These are phyloP conservation scores for Pachydiplax longipennis DNA, from an alignment of 2,888 invertebrate genomes.

Conservation along the genomic window DNA sequence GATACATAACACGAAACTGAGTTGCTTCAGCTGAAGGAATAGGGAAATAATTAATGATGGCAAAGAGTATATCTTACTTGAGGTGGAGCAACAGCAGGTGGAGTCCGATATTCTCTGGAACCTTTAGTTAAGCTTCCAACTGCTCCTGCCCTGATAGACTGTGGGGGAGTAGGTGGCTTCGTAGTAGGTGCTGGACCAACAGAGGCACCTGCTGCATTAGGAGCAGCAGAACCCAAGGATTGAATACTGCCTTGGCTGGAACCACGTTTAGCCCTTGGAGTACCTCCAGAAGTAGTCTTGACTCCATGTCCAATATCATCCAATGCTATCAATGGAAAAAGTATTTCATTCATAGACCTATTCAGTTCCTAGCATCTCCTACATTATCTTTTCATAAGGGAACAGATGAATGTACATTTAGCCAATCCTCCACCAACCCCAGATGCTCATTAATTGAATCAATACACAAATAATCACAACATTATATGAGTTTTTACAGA, in stretches of 20 bases:
- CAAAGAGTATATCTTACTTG: constrained; percentile 67
- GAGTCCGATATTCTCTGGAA: constrained; percentile 86
- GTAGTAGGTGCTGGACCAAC: constrained; percentile 91
- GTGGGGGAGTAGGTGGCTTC: constrained; percentile 95
- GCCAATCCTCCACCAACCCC: not conserved
- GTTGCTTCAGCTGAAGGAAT: not conserved
- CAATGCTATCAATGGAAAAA: constrained; percentile 66
- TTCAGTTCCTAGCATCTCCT: not conserved
- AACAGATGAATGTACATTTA: not conserved
- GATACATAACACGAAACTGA: too few relatives aligned
- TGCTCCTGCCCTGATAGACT: constrained; percentile 67
- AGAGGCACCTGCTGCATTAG: constrained; percentile 60
- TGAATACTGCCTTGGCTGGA: constrained; percentile 72
- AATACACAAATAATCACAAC: too few relatives aligned
- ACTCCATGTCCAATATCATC: constrained; percentile 96
- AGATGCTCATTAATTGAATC: too few relatives aligned
- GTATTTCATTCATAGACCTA: constrained; percentile 45
- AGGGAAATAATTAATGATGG: not conserved
- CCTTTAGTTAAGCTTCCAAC: constrained; percentile 65
- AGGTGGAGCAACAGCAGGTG: constrained; percentile 96
- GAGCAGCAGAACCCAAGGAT: constrained; percentile 54
- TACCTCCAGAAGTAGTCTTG: constrained; percentile 67
- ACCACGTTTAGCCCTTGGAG: constrained; percentile 78
- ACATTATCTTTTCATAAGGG: not conserved
- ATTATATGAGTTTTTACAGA: too few relatives aligned